Evolutionary conservation across 2,113 vertebrate species (phyloP).

Genomic region (Axis porcinus): DNA sequence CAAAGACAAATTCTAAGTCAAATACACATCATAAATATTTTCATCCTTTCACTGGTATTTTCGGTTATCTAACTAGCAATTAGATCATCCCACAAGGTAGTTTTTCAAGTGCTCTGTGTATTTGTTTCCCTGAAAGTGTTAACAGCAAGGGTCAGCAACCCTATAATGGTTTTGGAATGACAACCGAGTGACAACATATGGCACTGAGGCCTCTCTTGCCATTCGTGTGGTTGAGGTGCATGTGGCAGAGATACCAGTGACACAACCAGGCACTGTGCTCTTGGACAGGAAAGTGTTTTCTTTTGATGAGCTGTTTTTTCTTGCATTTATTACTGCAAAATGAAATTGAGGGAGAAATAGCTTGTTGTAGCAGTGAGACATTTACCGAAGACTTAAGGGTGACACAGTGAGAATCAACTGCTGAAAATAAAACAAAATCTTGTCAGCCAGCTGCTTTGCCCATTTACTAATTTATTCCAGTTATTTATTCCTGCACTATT

Average conservation of each 20-base stretch:
- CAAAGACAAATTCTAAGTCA: slow-evolving; percentile 40
- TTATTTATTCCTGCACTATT: background rate
- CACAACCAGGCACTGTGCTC: background rate
- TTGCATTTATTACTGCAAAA: background rate
- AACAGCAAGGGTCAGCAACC: background rate
- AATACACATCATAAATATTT: slow-evolving; percentile 35
- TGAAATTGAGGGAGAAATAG: background rate
- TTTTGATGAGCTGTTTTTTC: background rate
- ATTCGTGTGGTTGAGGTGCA: background rate
- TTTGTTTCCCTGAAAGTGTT: slow-evolving; percentile 32
- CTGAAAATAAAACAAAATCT: background rate
- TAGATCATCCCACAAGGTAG: slow-evolving; percentile 4
- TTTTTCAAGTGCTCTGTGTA: slow-evolving; percentile 30
- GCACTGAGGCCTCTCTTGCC: background rate
- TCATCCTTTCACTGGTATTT: background rate
- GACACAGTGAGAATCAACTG: background rate
- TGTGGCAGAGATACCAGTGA: background rate
- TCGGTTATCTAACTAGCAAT: slow-evolving; percentile 9
- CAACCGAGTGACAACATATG: background rate
- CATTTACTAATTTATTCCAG: background rate
- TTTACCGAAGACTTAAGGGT: background rate
- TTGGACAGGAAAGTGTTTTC: background rate
- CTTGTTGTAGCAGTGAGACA: background rate
- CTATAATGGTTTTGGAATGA: background rate
- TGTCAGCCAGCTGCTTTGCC: background rate